Evolutionary conservation across 2,113 vertebrate genomes (phyloP).

Genomic region (Calidris pugnax): DNA sequence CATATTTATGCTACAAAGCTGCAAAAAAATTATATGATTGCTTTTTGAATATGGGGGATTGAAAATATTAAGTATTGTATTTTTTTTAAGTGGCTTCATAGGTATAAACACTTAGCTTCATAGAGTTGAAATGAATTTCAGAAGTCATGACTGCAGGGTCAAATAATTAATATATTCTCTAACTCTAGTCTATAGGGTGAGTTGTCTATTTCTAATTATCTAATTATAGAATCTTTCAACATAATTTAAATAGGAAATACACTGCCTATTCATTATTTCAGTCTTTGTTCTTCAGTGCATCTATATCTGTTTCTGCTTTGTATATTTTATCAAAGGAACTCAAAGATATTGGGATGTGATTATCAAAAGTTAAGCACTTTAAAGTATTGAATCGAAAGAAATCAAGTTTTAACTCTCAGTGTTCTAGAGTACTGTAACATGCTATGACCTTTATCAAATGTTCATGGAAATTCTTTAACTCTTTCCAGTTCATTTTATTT

Average conservation of each 20-base stretch:
- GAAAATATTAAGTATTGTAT: background rate
- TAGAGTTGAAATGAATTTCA: background rate
- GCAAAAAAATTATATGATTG: background rate
- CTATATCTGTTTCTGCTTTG: background rate
- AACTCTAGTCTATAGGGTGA: background rate
- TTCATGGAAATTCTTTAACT: background rate
- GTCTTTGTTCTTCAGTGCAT: background rate
- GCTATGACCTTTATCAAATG: background rate
- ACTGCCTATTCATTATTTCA: background rate
- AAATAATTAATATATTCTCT: background rate
- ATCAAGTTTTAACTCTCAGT: background rate
- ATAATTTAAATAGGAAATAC: background rate
- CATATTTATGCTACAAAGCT: background rate
- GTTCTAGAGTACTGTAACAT: background rate
- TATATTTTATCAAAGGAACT: background rate
- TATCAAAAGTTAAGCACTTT: background rate
- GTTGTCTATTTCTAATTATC: background rate
- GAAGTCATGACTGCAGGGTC: background rate
- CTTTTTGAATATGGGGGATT: background rate
- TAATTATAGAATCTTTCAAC: background rate
- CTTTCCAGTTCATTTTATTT: background rate
- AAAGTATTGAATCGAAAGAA: background rate
- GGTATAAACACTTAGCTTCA: background rate
- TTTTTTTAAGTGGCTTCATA: background rate
- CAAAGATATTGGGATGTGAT: background rate